Evolutionary conservation across 2,797 vertebrate species (phyloP).

Genomic region (Sebastiscus albofasciatus): DNA sequence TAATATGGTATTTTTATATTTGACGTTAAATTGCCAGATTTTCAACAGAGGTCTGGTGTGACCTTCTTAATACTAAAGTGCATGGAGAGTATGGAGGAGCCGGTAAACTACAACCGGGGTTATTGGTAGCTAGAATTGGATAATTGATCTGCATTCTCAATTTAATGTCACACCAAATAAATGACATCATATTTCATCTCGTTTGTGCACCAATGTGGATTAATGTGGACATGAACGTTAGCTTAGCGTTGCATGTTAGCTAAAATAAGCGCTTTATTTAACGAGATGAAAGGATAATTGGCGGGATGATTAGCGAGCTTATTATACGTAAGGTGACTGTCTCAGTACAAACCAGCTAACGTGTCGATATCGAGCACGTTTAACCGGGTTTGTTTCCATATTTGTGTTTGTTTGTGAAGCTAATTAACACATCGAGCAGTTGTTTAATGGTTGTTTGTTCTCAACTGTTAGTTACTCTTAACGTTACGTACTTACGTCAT

Average conservation of each 20-base stretch:
- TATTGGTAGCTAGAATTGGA: too few species aligned
- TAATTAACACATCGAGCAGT: background rate
- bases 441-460: background rate
- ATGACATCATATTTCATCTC: background rate
- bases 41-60: background rate
- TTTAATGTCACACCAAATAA: background rate
- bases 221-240: background rate
- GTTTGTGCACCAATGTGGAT: background rate
- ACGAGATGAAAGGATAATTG: constrained; percentile 33
- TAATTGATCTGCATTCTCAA: background rate
- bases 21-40: background rate
- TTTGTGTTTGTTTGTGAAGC: background rate
- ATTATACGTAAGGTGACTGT: background rate
- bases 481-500: background rate
- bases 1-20: background rate
- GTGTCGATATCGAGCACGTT: rapidly evolving
- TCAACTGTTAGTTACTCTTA: background rate
- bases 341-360: background rate
- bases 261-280: background rate
- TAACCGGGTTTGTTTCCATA: background rate
- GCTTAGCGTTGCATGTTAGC: background rate
- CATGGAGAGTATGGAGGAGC: too few species aligned
- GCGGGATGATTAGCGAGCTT: constrained; percentile 47
- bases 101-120: background rate
- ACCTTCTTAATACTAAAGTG: too few species aligned